Evolutionary conservation across 2,888 invertebrate genomes (phyloP).

Genomic region (Eucriotettix oculatus): DNA sequence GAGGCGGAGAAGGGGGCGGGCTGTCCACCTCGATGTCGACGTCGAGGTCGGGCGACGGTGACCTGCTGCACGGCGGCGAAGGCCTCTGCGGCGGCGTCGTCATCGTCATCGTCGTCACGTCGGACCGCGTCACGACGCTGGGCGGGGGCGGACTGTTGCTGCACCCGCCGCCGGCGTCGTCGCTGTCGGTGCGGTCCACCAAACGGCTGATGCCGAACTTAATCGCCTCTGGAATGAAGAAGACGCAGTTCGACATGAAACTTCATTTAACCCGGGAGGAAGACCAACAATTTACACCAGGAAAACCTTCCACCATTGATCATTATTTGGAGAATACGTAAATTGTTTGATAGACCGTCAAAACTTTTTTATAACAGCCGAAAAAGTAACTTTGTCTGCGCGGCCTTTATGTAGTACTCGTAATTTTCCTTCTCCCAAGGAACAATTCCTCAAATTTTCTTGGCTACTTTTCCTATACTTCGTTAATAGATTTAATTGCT

Average conservation of each 20-base stretch:
- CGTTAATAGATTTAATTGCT: too few species aligned
- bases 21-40: constrained; percentile 51
- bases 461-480: too few species aligned
- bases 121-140: constrained; percentile 22
- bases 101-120: constrained; percentile 36
- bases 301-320: too few species aligned
- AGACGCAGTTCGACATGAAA: background rate
- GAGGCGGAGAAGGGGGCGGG: constrained; percentile 18
- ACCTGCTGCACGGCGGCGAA: constrained; percentile 25
- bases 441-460: too few species aligned
- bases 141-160: constrained; percentile 4
- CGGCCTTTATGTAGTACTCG: too few species aligned
- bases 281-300: too few species aligned
- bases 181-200: constrained; percentile 31
- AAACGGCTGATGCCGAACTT: constrained; percentile 72
- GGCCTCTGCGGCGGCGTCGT: constrained; percentile 22
- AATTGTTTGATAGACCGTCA: too few species aligned
- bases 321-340: too few species aligned
- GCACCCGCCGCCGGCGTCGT: constrained; percentile 4
- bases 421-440: too few species aligned
- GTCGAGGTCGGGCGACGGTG: constrained; percentile 53
- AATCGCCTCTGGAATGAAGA: constrained; percentile 51
- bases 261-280: too few species aligned
- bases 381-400: too few species aligned
- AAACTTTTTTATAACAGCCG: too few species aligned